Base-by-base conservation (phyloP, 2,888 invertebrate species). In the Torymus aiolomorphi region DNA sequence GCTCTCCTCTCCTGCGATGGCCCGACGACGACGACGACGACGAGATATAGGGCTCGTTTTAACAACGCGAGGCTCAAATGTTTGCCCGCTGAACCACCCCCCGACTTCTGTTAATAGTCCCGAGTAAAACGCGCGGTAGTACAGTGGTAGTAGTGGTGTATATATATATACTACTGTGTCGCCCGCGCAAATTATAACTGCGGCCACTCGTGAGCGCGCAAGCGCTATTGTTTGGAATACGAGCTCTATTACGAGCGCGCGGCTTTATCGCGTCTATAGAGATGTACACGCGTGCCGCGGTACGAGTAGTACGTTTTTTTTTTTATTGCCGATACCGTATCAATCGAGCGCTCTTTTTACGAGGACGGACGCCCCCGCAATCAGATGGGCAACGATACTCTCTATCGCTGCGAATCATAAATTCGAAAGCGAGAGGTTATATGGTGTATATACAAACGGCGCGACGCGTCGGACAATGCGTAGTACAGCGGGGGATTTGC, bases 41-140 rank as follows among this genome's bases (percentile, higher is more conserved):
- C n/a, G 18, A 72, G 51, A 24, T 16, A 86, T 86, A 86, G 86
- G 85, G 86, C 86, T 86, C 87, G 88, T 87, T 89, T 88, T 88
- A 89, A 88, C 75, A 88, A 88, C 62, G 62, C 80, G 82, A 87
- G 86, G 86, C 87, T 86, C 85, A 84, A 87, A 87, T 86, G 75
- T 76, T 76, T 76, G 67, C 75, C 61, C 18, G 85, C 52, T n/a
- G 18, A 63, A 10, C 52, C 59, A 24, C 61, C n/a, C n/a, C 75
- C 20, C 76, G 76, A 76, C 69, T 69, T 76, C 62, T 76, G 54
- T 76, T 69, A 69, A 76, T 69, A 76, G 76, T 69, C 69, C 42
- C 67, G 62, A 69, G 62, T 61, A 76, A 76, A 76, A 51, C 57
- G 69, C 59, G 42, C 42, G 42, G 5, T 20, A 20, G 20, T 20